Evolutionary conservation across 53 echinoderm and acorn worm genomes (phyloP).

Genomic region (Arbacia lixula): DNA sequence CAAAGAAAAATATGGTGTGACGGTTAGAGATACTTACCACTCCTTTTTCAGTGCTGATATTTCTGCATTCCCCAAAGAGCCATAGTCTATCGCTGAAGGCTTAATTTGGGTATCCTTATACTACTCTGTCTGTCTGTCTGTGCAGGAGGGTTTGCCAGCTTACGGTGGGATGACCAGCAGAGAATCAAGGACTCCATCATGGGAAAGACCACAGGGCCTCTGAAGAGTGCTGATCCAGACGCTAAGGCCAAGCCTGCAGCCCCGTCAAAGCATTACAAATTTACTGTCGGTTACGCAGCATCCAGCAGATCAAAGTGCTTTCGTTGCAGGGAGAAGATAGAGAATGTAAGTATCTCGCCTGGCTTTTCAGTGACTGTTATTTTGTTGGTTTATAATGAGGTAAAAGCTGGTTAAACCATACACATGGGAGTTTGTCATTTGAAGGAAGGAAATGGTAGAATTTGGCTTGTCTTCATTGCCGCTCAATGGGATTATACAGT

Average conservation of each 20-base stretch:
- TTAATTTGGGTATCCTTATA: not conserved
- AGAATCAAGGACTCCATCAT: slow-evolving; percentile 72
- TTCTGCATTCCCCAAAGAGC: too few relatives aligned
- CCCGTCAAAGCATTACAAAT: slow-evolving; percentile 49
- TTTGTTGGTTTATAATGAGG: too few relatives aligned
- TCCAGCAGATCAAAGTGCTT: slow-evolving; percentile 81
- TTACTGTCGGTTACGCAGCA: slow-evolving; percentile 86
- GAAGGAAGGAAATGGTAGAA: too few relatives aligned
- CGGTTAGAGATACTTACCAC: too few relatives aligned
- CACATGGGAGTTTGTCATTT: too few relatives aligned
- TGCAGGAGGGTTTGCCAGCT: slow-evolving; percentile 78
- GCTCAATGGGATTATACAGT: too few relatives aligned
- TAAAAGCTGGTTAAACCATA: too few relatives aligned
- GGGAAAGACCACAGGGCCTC: slow-evolving; percentile 16
- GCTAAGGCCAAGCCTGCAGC: not conserved
- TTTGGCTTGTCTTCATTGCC: too few relatives aligned
- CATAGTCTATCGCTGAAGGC: too few relatives aligned
- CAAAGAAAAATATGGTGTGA: too few relatives aligned
- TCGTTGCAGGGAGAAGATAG: slow-evolving; percentile 81
- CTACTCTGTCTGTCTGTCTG: not conserved
- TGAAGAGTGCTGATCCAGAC: slow-evolving; percentile 44
- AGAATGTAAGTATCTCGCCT: slow-evolving; percentile 63
- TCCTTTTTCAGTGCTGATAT: too few relatives aligned
- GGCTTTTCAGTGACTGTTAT: too few relatives aligned
- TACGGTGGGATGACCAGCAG: slow-evolving; percentile 96